Base-by-base conservation (phyloP, 2,797 vertebrate genomes). In the Darevskia mixta region DNA sequence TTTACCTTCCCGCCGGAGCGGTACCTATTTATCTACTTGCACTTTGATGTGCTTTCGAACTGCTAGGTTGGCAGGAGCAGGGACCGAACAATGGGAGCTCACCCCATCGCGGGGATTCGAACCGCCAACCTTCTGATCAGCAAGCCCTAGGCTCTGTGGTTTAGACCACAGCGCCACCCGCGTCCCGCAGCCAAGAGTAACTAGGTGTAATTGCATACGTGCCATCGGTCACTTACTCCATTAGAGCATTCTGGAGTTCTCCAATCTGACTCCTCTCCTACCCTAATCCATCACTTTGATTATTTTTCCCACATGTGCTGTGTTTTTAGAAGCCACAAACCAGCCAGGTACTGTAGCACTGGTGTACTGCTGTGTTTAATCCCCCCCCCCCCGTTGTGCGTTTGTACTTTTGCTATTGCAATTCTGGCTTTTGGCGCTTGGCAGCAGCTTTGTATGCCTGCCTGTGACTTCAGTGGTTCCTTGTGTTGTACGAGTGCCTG, bases 251-350 rank as follows among this genome's bases (percentile, higher is more conserved):
- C 90, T 95, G 94, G 91, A 95, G 90, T 92, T 95, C 86, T 93
- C 90, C 95, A 88, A 94, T 82, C 92, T 90, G 10, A 0, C 90
- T 95, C 80, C 88, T 96, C 93, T 95, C 89, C 91, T 96, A 17
- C 92, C 92, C 97, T 97, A 96, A 97, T 97, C 94, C 93, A 92
- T 96, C 93, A 95, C 95, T 97, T 93, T 97, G 90, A 96, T 97
- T 98, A 95, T 98, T 97, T 98, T 97, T 98, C 96, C 49, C 96
- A 95, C 95, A 95, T 97, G 95, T 96, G 96, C 97, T 96, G 95
- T 97, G 92, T 97, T 97, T 98, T 97, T 98, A 98, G 98, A 98
- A 98, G 96, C 97, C 97, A 98, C 97, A 98, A 96, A 98, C 96
- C 98, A 95, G 96, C 97, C 97, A 98, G 98, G 97, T 98, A 98